Conservation (phyloP, 2,797 vertebrate genomes). For the Coracias cyanogaster region DNA sequence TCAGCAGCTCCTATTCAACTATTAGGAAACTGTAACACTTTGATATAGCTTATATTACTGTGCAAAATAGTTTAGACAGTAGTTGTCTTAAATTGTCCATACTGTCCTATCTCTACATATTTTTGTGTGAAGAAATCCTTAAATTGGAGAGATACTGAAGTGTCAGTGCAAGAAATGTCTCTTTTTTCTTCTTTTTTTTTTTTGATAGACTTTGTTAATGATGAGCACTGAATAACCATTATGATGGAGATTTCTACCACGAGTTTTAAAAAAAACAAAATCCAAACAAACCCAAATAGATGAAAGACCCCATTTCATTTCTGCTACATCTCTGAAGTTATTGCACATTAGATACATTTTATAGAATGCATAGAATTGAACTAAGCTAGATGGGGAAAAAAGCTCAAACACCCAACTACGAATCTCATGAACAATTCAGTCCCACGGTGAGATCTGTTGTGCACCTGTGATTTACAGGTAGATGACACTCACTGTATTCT, state of each 20-base stretch:
- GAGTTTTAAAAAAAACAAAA: background rate
- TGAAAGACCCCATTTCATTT: background rate
- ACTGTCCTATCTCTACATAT: background rate
- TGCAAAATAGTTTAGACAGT: background rate
- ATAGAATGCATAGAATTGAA: background rate
- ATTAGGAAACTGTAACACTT: background rate
- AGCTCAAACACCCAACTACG: background rate
- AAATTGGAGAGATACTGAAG: background rate
- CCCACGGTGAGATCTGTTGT: background rate
- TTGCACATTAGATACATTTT: background rate
- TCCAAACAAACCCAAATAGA: background rate
- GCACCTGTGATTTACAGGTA: background rate
- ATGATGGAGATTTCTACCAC: background rate
- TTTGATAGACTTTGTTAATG: background rate
- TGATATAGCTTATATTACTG: background rate
- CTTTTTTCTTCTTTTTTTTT: background rate
- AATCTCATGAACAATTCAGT: background rate
- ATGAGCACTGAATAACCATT: background rate
- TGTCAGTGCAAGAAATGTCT: background rate
- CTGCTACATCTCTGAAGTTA: background rate
- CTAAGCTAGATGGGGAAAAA: background rate
- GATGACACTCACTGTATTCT: background rate
- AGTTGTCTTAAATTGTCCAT: background rate
- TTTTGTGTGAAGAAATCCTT: background rate
- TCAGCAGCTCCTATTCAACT: background rate